Conservation (phyloP, 2,797 vertebrate species). For the Phaenicophaeus curvirostris region DNA sequence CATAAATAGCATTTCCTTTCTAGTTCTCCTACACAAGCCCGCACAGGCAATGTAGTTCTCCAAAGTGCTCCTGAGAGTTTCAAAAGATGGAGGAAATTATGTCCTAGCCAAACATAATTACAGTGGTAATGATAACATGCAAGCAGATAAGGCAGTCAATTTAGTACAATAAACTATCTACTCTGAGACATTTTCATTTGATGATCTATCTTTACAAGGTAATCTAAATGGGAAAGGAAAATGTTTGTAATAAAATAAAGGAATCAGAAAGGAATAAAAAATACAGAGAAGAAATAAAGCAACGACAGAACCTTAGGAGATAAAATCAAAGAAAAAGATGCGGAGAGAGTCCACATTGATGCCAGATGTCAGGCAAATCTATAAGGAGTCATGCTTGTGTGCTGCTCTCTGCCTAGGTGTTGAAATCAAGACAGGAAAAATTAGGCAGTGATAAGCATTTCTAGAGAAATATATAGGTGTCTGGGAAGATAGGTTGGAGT, state of each 20-base stretch:
- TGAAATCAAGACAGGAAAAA: neutral
- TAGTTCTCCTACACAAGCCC: neutral
- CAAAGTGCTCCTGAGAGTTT: neutral
- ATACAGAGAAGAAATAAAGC: neutral
- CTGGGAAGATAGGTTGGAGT: neutral
- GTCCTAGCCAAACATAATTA: neutral
- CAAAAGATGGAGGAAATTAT: neutral
- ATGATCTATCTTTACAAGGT: neutral
- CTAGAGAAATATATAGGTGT: neutral
- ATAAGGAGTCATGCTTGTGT: accelerated
- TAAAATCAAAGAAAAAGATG: neutral
- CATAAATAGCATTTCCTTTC: neutral
- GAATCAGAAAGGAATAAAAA: neutral
- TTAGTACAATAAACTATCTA: neutral
- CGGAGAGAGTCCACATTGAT: neutral
- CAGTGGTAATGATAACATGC: neutral
- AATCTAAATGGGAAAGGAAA: neutral
- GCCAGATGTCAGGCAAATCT: neutral
- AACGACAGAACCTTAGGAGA: neutral
- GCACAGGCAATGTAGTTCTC: neutral
- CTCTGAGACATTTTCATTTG: neutral
- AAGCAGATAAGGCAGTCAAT: neutral
- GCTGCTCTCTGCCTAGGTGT: neutral
- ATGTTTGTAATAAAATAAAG: neutral
- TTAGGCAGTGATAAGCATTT: neutral